Conservation (phyloP, 37 sponge, comb jelly and placozoan species). For the Diacarnus erythraeanus region DNA sequence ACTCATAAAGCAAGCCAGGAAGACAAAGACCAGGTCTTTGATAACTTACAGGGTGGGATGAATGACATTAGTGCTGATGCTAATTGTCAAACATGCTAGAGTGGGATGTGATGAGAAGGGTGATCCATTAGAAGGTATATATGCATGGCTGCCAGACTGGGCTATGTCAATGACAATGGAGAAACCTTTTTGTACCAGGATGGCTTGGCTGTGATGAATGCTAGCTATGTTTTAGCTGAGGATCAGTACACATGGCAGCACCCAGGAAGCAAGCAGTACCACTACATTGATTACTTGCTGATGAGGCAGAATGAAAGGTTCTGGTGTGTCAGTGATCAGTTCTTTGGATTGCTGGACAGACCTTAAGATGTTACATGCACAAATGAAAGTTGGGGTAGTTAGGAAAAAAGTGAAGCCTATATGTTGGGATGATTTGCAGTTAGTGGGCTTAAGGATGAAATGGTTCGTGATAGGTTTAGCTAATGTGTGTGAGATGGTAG, state of each 20-base stretch:
- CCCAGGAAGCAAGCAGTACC: constrained; percentile 12
- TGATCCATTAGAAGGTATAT: neutral
- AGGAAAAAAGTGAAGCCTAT: too few species aligned
- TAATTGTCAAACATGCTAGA: constrained; percentile 36
- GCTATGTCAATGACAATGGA: constrained; percentile 34
- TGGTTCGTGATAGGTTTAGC: constrained; percentile 10
- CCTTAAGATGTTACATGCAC: constrained; percentile 12
- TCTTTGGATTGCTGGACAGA: constrained; percentile 35
- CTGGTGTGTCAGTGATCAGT: constrained; percentile 25
- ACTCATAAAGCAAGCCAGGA: constrained; percentile 27
- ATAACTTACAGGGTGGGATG: constrained; percentile 33
- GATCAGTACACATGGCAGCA: constrained; percentile 38
- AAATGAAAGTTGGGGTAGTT: neutral
- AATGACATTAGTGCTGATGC: constrained; percentile 8
- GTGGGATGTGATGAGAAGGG: constrained; percentile 17
- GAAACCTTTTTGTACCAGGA: constrained; percentile 24
- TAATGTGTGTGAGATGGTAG: constrained; percentile 19
- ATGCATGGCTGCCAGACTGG: constrained; percentile 29
- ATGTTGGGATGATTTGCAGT: neutral
- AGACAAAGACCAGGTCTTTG: constrained; percentile 31
- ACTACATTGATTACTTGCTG: constrained; percentile 32
- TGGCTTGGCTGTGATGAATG: constrained; percentile 34
- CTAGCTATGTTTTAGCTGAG: constrained; percentile 31
- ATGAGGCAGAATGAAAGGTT: constrained; percentile 31
- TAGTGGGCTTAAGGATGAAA: neutral